Conservation (phyloP, 2,888 invertebrate species). For the Tetropium fuscum region DNA sequence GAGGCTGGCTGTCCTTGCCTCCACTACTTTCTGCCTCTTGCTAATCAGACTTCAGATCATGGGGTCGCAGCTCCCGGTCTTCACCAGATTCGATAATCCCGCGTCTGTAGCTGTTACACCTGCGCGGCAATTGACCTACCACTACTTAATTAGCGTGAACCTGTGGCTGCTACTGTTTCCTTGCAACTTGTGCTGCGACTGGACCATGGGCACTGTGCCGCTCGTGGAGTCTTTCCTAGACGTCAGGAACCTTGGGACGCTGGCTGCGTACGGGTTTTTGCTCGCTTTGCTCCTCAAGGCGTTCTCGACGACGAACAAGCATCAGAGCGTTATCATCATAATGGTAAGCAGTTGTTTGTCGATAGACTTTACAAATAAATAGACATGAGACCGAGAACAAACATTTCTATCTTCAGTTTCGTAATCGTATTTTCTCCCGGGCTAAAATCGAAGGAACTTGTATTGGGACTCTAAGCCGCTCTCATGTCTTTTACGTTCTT, state of each 20-base stretch:
- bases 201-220: slow-evolving; percentile 98
- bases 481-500: too few relatives aligned
- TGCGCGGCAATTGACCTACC: slow-evolving; percentile 89
- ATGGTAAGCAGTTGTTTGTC: slow-evolving; percentile 74
- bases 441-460: too few relatives aligned
- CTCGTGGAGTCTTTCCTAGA: slow-evolving; percentile 85
- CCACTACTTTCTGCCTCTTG: slow-evolving; percentile 83
- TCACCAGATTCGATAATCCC: slow-evolving; percentile 98
- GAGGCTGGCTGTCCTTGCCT: slow-evolving; percentile 82
- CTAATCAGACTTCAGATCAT: slow-evolving; percentile 91
- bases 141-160: slow-evolving; percentile 92
- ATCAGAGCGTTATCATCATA: slow-evolving; percentile 75
- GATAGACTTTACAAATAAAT: background rate
- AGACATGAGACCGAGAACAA: too few relatives aligned
- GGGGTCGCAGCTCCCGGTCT: slow-evolving; percentile 96
- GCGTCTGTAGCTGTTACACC: slow-evolving; percentile 91
- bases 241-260: slow-evolving; percentile 83
- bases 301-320: slow-evolving; percentile 70
- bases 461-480: too few relatives aligned
- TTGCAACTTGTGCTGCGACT: slow-evolving; percentile 94
- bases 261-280: slow-evolving; percentile 75
- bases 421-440: too few relatives aligned
- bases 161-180: slow-evolving; percentile 91
- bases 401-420: too few relatives aligned
- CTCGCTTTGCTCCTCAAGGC: slow-evolving; percentile 71